A percentile compares a stretch with the other conserved stretches of the same genome.
phyloP scores from a whole-genome alignment of 2,888 invertebrate species.

The Listrodromus nycthemerus region DNA sequence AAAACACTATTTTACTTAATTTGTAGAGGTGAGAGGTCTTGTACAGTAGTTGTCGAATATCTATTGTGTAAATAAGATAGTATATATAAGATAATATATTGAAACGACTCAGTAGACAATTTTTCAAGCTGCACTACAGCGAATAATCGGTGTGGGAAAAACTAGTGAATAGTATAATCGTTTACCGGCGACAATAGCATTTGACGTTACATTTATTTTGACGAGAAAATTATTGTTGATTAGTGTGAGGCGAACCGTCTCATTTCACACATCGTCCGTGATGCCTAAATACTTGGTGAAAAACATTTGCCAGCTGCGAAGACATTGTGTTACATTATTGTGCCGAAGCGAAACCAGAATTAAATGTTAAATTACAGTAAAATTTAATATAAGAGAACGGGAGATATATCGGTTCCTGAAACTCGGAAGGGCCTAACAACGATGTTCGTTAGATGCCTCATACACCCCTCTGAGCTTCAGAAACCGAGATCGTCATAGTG shows the following conservation, averaged over 20 bases:
- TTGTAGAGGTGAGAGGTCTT: slow-evolving; percentile 12
- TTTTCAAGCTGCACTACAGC: slow-evolving; percentile 18
- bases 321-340: slow-evolving; percentile 14
- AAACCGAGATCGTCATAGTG: slow-evolving; percentile 8
- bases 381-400: not conserved
- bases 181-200: slow-evolving; percentile 10
- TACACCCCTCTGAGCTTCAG: not conserved
- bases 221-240: not conserved
- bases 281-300: slow-evolving; percentile 7
- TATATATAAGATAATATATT: slow-evolving; percentile 45
- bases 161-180: not conserved
- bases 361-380: not conserved
- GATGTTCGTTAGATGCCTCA: not conserved
- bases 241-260: not conserved
- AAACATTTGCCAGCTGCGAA: not conserved
- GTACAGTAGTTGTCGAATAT: slow-evolving; percentile 2
- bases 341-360: not conserved
- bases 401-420: not conserved
- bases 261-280: not conserved
- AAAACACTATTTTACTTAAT: slow-evolving; percentile 25
- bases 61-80: slow-evolving; percentile 35
- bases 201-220: slow-evolving; percentile 12
- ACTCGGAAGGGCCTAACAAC: not conserved
- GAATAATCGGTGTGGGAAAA: slow-evolving; percentile 33
- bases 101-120: slow-evolving; percentile 16